These are phyloP conservation scores for Pterocles orientalis DNA, from an alignment of 2,113 vertebrate species.

Conservation along the genomic window DNA sequence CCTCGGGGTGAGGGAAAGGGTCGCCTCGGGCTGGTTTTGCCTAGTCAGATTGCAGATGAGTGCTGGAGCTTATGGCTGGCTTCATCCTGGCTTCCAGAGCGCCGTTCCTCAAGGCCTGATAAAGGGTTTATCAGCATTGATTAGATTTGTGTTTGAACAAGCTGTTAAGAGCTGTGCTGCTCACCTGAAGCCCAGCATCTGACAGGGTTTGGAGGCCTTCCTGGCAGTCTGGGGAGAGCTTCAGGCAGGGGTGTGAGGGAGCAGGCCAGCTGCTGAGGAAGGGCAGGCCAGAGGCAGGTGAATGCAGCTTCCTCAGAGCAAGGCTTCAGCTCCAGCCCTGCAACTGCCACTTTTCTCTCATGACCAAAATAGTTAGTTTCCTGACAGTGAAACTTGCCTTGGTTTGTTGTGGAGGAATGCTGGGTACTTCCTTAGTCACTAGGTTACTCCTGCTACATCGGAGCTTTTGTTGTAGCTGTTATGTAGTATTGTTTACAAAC, in stretches of 20 bases:
- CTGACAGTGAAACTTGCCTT: background rate
- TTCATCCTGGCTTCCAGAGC: rapidly evolving
- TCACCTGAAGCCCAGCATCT: rapidly evolving
- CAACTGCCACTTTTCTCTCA: rapidly evolving
- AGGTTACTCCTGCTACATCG: background rate
- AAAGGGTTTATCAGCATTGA: background rate
- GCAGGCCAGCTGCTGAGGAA: background rate
- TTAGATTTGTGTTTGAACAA: background rate
- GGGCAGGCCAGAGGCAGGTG: rapidly evolving
- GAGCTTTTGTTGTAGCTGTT: background rate
- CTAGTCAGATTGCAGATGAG: background rate
- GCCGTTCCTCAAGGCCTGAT: background rate
- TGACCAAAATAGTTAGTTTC: background rate
- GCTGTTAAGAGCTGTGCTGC: background rate
- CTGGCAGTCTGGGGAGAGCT: background rate
- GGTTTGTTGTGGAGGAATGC: background rate
- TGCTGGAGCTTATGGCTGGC: background rate
- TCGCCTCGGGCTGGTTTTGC: rapidly evolving
- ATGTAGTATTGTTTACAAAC: background rate
- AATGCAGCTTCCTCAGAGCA: background rate
- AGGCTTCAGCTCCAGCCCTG: background rate
- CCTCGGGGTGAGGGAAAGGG: background rate
- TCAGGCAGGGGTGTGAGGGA: background rate
- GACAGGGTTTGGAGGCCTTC: too few species aligned
- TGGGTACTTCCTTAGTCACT: background rate